phyloP scores from a whole-genome alignment of 2,888 invertebrate genomes.

The Pollenia griseotomentosa region DNA sequence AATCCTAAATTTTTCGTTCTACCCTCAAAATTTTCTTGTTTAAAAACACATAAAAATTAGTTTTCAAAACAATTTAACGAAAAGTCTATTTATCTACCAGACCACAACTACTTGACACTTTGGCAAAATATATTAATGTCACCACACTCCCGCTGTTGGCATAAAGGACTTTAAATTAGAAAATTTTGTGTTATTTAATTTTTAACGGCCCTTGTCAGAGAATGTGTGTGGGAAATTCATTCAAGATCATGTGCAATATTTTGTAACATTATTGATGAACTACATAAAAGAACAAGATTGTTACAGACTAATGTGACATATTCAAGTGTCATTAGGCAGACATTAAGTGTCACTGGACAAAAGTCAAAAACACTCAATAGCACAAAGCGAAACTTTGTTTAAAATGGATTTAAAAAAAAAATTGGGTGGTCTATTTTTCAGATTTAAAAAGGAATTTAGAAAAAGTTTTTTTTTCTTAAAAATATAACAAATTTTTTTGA shows the following conservation, averaged over 20 bases:
- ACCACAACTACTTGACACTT: constrained; percentile 58
- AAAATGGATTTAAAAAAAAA: neutral
- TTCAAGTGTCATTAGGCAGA: constrained; percentile 71
- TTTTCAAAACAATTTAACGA: constrained; percentile 1
- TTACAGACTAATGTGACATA: constrained; percentile 72
- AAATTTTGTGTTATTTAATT: constrained; percentile 14
- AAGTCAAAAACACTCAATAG: constrained; percentile 31
- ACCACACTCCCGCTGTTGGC: constrained; percentile 60
- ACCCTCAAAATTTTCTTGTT: constrained; percentile 30
- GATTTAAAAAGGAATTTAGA: neutral
- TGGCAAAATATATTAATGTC: constrained; percentile 36
- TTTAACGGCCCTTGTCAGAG: constrained; percentile 16
- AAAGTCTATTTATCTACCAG: neutral
- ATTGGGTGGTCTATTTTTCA: constrained; percentile 55
- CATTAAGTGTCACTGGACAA: constrained; percentile 65
- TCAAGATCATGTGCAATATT: constrained; percentile 26
- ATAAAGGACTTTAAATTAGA: constrained; percentile 54
- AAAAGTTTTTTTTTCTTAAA: neutral
- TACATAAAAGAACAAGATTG: neutral
- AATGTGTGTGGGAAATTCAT: constrained; percentile 28
- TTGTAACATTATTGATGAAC: neutral
- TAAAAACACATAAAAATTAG: constrained; percentile 35
- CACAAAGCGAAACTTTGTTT: constrained; percentile 35
- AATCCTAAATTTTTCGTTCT: neutral
- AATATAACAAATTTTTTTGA: neutral